phyloP scores from a whole-genome alignment of 2,888 invertebrate genomes.

The Lasioglossum zephyrum region DNA sequence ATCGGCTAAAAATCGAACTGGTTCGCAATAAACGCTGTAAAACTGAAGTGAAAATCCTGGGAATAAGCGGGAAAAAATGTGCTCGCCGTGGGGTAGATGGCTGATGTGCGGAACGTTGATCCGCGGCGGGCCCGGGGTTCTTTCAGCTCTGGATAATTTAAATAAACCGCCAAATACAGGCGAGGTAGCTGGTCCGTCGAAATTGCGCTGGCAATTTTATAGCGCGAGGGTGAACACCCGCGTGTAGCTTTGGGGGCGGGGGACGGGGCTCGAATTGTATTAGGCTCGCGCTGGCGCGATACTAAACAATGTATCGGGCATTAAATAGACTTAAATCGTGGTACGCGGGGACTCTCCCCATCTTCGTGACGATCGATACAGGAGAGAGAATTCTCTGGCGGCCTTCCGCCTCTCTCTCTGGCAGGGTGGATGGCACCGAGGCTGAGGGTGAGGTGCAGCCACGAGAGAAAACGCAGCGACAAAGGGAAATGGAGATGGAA shows the following conservation, averaged over 20 bases:
- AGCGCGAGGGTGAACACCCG: constrained; percentile 11
- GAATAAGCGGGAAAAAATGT: neutral
- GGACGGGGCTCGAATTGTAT: constrained; percentile 30
- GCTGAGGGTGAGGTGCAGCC: constrained; percentile 50
- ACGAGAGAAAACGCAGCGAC: constrained; percentile 72
- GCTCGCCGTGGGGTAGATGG: neutral
- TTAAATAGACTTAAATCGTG: constrained; percentile 59
- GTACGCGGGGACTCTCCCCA: constrained; percentile 30
- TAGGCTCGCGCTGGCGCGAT: constrained; percentile 37
- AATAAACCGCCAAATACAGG: constrained; percentile 3
- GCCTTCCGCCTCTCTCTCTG: constrained; percentile 9
- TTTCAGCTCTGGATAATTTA: neutral
- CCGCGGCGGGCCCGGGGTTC: neutral
- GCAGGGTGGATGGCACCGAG: constrained; percentile 17
- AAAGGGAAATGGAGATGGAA: constrained; percentile 75
- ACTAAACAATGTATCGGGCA: constrained; percentile 58
- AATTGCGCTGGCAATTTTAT: constrained; percentile 18
- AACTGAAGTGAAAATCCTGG: neutral
- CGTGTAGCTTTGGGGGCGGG: neutral
- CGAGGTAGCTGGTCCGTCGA: neutral
- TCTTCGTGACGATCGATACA: constrained; percentile 53
- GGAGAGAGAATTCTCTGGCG: constrained; percentile 53
- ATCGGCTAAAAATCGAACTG: too few relatives aligned
- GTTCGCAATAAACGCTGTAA: too few relatives aligned
- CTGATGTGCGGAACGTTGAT: neutral